These are phyloP conservation scores for Sarcophaga caerulescens DNA, from an alignment of 2,888 invertebrate species.

Conservation along the genomic window DNA sequence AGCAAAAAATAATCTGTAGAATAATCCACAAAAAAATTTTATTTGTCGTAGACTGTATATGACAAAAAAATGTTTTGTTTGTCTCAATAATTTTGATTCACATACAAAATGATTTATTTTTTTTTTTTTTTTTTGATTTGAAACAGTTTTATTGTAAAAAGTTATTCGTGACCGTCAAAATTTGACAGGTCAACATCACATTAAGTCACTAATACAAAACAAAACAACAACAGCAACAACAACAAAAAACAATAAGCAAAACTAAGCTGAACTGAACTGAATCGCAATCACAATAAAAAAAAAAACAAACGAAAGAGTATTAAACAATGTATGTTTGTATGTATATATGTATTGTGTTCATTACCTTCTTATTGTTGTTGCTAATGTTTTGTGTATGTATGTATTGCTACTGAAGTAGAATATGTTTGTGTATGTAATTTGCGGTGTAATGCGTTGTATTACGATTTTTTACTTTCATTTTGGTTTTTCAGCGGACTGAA, in stretches of 20 bases:
- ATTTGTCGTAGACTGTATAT: no score
- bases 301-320: conserved; percentile 39
- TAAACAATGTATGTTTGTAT: conserved; percentile 42
- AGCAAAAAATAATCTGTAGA: no score
- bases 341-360: conserved; percentile 37
- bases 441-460: conserved; percentile 1
- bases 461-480: conserved; percentile 36
- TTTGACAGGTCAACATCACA: conserved; percentile 75
- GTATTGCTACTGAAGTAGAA: conserved; percentile 57
- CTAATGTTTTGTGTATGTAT: conserved; percentile 39
- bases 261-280: not conserved
- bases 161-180: conserved; percentile 75
- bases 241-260: conserved; percentile 15
- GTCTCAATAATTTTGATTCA: not conserved
- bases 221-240: not conserved
- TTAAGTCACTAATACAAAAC: conserved; percentile 56
- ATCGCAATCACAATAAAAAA: not conserved
- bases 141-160: conserved; percentile 59
- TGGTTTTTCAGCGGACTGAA: conserved; percentile 37
- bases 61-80: no score
- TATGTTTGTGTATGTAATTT: conserved; percentile 44
- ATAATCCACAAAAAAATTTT: no score
- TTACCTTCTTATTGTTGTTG: conserved; percentile 48
- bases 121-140: not conserved
- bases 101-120: not conserved